These are phyloP conservation scores for Drosophila flavopinicola DNA, from an alignment of 2,888 invertebrate genomes.

Conservation along the genomic window DNA sequence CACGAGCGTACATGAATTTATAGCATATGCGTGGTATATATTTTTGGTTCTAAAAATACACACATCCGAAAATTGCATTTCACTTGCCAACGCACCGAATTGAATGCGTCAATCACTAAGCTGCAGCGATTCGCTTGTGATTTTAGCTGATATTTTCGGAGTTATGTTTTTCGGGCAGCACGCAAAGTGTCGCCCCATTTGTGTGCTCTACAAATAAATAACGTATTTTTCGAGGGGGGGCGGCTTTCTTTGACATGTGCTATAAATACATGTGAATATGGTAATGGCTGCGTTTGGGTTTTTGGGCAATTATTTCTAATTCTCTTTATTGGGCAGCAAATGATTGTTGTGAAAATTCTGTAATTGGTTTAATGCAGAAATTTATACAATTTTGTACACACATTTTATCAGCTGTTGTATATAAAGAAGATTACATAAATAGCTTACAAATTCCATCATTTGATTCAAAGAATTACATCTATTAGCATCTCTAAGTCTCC, in stretches of 20 bases:
- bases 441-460: background rate
- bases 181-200: slow-evolving; percentile 24
- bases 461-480: background rate
- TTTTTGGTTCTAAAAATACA: background rate
- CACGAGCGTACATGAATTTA: background rate
- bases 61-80: slow-evolving; percentile 8
- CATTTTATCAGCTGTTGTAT: too few species aligned
- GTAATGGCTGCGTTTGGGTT: background rate
- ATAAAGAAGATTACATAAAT: background rate
- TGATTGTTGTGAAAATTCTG: background rate
- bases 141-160: slow-evolving; percentile 29
- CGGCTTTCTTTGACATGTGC: slow-evolving; percentile 10
- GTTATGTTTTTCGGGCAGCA: slow-evolving; percentile 18
- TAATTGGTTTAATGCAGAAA: too few species aligned
- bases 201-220: slow-evolving; percentile 37
- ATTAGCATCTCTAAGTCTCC: slow-evolving; percentile 3
- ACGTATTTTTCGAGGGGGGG: slow-evolving; percentile 3
- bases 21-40: background rate
- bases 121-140: slow-evolving; percentile 15
- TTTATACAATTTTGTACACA: background rate
- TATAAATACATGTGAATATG: slow-evolving; percentile 2
- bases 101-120: slow-evolving; percentile 33
- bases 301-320: background rate
- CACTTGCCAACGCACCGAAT: slow-evolving; percentile 17
- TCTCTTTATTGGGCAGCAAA: background rate